Percentiles rank a stretch among this genome's conserved stretches.
These are phyloP conservation scores for Heliconius himera DNA, from an alignment of 1,140 invertebrate genomes.

Conservation along the genomic window DNA sequence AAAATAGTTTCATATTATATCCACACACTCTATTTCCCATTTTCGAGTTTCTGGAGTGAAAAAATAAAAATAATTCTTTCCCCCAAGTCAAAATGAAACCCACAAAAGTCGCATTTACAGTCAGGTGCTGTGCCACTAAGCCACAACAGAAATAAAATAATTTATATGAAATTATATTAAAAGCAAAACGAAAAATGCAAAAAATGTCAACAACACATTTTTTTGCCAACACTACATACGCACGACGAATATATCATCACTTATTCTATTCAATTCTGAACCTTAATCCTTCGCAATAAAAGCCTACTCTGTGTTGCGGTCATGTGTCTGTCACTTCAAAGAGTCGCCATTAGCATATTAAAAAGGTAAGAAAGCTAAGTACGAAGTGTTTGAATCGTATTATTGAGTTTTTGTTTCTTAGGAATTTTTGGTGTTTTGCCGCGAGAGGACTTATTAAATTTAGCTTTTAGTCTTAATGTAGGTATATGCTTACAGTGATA, in stretches of 20 bases:
- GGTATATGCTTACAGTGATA: neutral
- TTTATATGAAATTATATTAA: no score
- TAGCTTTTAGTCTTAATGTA: neutral
- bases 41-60: no score
- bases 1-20: no score
- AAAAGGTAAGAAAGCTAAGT: constrained; percentile 50
- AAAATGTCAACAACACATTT: neutral
- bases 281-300: constrained; percentile 26
- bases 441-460: constrained; percentile 4
- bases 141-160: no score
- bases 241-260: constrained; percentile 22
- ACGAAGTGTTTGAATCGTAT: constrained; percentile 29
- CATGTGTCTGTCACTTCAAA: constrained; percentile 42
- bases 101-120: no score
- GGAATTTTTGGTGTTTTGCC: constrained; percentile 8
- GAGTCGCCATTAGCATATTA: constrained; percentile 55
- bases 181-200: no score
- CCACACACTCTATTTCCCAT: no score
- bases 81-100: no score
- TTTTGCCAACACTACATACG: constrained; percentile 24
- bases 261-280: constrained; percentile 21
- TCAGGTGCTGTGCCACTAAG: no score
- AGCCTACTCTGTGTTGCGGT: constrained; percentile 2
- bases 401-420: constrained; percentile 26
- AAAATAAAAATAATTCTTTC: no score